Base-by-base conservation (phyloP, 2,113 vertebrate species). In the Murina feae region DNA sequence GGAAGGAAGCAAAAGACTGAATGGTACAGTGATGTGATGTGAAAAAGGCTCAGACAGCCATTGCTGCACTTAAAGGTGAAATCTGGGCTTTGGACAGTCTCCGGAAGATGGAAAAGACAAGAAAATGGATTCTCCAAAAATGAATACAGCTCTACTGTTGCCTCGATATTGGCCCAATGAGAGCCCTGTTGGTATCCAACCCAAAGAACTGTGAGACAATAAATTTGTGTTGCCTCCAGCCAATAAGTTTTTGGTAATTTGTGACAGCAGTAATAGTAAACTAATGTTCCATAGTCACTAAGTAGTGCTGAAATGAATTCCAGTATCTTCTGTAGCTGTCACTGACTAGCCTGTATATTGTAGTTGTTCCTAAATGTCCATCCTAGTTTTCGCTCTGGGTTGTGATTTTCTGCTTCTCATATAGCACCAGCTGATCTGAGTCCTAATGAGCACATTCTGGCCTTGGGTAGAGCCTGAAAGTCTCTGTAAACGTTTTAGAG, bases 341-440 rank as follows among this genome's bases (percentile, higher is more conserved):
- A 13, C 7, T 18, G 1, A 18, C 25, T 37, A 28, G 47, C 39
- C 16, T 47, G 32, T 0, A 51, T 1, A 4, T 30, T 35, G 7
- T 23, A 83, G 44, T 11, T 25, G 7, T 71, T 90, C 12, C 32
- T 58, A 23, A 13, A 44, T 23, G 37, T 5, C 18, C 37, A 88
- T 89, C 16, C 28, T 86, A 2, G 25, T 60, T 49, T 88, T 94
- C 6, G 66, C 30, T 72, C 23, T 91, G 30, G 66, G 72, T 80
- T 65, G 20, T 89, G 86, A 89, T 66, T 85, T 85, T 44, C 37
- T n/a, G n/a, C 75, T 93, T 91, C 16, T 76, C 53, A 68, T 30
- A 20, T 76, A 76, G 9, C 37, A 72, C 55, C 35, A 93, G 21
- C 13, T 51, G 44, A 76, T 69, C 12, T 51, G 81, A 91, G 35